A percentile compares a stretch with the other conserved stretches of the same genome.
phyloP scores from a whole-genome alignment of 2,888 invertebrate species.

The Heteromyza rotundicornis region DNA sequence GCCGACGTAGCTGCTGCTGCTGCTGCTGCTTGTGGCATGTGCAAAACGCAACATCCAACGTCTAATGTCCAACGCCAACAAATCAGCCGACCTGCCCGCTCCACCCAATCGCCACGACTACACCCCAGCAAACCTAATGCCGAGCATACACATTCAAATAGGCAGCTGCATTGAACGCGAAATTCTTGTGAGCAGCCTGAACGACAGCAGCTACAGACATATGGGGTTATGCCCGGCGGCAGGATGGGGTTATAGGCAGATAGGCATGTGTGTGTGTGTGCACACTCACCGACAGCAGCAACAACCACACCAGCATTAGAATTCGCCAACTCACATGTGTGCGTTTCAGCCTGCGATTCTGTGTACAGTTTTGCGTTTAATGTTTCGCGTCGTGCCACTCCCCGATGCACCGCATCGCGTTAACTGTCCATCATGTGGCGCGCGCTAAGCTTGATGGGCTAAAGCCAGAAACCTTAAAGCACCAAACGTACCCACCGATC shows the following conservation, averaged over 20 bases:
- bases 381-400: conserved; percentile 31
- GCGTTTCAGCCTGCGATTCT: too few relatives aligned
- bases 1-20: too few relatives aligned
- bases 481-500: not conserved
- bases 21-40: not conserved
- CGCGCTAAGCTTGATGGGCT: not conserved
- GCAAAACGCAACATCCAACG: too few relatives aligned
- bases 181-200: not conserved
- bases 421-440: conserved; percentile 48
- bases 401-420: conserved; percentile 36
- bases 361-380: conserved; percentile 49
- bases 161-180: too few relatives aligned
- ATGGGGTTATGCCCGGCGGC: not conserved
- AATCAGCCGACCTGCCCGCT: not conserved
- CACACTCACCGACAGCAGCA: conserved; percentile 3
- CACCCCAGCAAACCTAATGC: too few relatives aligned
- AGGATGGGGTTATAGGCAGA: conserved; percentile 3
- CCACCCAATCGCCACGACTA: not conserved
- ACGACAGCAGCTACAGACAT: not conserved
- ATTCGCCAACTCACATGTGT: too few relatives aligned
- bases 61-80: too few relatives aligned
- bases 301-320: too few relatives aligned
- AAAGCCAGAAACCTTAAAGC: conserved; percentile 6
- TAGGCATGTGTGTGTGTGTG: too few relatives aligned
- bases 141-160: too few relatives aligned